Base-by-base conservation (phyloP, 1,140 invertebrate species). In the Micrasema minimum region DNA sequence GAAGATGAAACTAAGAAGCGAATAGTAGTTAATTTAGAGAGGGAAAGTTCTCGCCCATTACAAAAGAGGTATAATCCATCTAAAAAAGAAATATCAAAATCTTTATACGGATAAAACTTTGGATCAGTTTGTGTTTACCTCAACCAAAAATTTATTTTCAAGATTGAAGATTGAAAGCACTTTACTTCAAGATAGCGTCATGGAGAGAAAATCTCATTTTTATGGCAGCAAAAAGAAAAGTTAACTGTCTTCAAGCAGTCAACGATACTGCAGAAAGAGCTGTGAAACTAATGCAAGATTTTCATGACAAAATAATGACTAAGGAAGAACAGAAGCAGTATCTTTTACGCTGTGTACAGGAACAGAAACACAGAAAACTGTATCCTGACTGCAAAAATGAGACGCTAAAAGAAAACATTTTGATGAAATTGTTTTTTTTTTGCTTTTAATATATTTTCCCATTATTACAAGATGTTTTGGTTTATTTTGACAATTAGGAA, bases 231-330 rank as follows among this genome's bases (percentile, higher is more conserved):
- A 45, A 18, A 45, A 45, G 16, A 45, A 2, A 18, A 45, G 43
- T 45, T 45, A 31, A 31, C 26, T 31, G 26, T 31, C 26, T 31
- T 20, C 6, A 50, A 18, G 48, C 48, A 20, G 48, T 50, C 16
- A 23, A 31, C 26, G 26, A 50, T 18, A 50, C 9, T 18, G 16
- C 48, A 20, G 48, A 50, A 50, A 50, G 16, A 50, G 4, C 16
- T 50, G 48, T 50, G 7, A 50, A 50, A 50, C 16, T 50, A 50
- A 50, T 18, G 48, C 48, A 50, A 50, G 48, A 50, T 50, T 9
- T 50, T 50, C 48, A 50, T 50, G 48, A 12, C 10, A 18, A 20
- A 50, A 20, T 50, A 23, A 50, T 16, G 3, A 16, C 22, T 12
- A 16, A 50, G 5, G 48, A 50, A 20, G 18, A 50, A 16, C 48